Conservation (phyloP, 1,140 invertebrate genomes). For the Chelonus insularis region DNA sequence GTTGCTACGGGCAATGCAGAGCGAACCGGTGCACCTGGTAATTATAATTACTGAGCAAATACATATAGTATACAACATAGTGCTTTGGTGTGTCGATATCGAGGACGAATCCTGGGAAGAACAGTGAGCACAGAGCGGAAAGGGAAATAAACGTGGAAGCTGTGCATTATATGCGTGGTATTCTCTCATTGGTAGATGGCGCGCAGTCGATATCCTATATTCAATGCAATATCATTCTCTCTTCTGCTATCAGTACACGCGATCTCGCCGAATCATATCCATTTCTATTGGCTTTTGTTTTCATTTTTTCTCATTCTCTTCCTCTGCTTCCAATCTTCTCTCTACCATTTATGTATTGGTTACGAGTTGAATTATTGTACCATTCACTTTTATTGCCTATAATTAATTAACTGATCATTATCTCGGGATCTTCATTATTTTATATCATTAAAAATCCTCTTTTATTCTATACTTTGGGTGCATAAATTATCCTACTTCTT, state of each 20-base stretch:
- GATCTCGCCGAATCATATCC: not conserved
- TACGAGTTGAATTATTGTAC: no score
- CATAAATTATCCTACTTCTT: no score
- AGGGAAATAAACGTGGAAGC: not conserved
- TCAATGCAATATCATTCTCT: not conserved
- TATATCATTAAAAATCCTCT: no score
- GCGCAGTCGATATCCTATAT: conserved; percentile 7
- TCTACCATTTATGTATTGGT: no score
- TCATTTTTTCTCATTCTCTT: no score
- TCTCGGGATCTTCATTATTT: no score
- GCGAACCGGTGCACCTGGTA: conserved; percentile 1
- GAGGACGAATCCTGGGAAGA: conserved; percentile 6
- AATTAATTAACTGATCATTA: no score
- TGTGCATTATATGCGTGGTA: conserved; percentile 1
- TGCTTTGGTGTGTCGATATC: not conserved
- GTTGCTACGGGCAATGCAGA: not conserved
- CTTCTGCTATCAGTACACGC: not conserved
- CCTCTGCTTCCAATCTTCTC: no score
- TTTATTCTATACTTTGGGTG: no score
- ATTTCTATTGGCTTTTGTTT: not conserved
- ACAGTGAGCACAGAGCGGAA: not conserved
- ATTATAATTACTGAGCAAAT: conserved; percentile 8
- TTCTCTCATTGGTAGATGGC: conserved; percentile 1
- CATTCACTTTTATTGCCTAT: no score
- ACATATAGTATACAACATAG: not conserved